phyloP scores from a whole-genome alignment of 2,888 invertebrate species.

The Galerucella calmariensis region DNA sequence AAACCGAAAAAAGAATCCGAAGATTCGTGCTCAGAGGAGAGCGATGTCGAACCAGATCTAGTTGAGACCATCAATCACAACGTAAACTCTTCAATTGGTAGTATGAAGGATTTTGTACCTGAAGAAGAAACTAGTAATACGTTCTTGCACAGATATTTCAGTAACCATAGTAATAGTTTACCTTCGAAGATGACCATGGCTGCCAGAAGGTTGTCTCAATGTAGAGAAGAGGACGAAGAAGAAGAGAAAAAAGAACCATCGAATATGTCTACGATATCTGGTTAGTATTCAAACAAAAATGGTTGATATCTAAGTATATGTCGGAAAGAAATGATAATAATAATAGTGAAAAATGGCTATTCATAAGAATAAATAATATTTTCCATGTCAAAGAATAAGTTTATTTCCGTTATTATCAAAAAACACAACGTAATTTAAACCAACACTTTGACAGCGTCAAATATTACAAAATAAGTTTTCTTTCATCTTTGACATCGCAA shows the following conservation, averaged over 20 bases:
- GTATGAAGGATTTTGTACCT: conserved; percentile 73
- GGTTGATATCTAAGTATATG: too few relatives aligned
- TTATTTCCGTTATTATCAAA: too few relatives aligned
- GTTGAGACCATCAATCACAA: conserved; percentile 76
- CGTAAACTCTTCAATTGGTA: conserved; percentile 75
- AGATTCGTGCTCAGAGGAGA: conserved; percentile 67
- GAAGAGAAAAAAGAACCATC: conserved; percentile 65
- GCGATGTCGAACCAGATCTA: conserved; percentile 73
- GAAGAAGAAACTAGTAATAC: conserved; percentile 67
- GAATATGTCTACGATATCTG: conserved; percentile 58
- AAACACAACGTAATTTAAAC: too few relatives aligned
- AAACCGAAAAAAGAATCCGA: conserved; percentile 35
- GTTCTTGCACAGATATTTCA: conserved; percentile 79
- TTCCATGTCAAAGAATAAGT: too few relatives aligned
- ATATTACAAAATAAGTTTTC: too few relatives aligned
- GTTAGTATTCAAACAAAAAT: conserved; percentile 16
- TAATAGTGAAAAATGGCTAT: too few relatives aligned
- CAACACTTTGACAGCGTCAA: too few relatives aligned
- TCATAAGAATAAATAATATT: too few relatives aligned
- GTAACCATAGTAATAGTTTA: conserved; percentile 77
- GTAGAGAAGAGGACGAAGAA: conserved; percentile 86
- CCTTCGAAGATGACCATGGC: conserved; percentile 73
- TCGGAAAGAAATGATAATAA: too few relatives aligned
- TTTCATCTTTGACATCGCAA: too few relatives aligned
- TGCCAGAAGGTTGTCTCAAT: conserved; percentile 80